A percentile compares a stretch with the other conserved stretches of the same genome.
phyloP scores from a whole-genome alignment of 2,797 vertebrate genomes.

The Corythornis leucogaster region DNA sequence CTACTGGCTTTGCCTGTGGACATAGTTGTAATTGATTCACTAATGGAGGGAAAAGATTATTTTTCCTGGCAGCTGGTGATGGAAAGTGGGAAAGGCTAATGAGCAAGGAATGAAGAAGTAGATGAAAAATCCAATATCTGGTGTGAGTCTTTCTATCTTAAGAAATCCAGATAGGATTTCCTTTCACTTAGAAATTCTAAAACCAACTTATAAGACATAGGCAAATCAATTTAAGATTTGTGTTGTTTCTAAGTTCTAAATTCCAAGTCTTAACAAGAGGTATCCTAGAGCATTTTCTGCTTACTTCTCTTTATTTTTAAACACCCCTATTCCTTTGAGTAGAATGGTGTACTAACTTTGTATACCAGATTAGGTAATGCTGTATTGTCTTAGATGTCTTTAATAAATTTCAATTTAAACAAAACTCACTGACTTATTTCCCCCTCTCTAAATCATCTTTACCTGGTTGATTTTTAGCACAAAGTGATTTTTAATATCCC shows the following conservation, averaged over 20 bases:
- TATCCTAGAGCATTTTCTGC: slow-evolving; percentile 39
- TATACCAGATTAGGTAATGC: slow-evolving; percentile 62
- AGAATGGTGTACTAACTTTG: slow-evolving; percentile 66
- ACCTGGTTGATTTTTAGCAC: slow-evolving; percentile 78
- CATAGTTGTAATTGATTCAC: background rate
- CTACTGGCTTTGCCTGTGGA: background rate
- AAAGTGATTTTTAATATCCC: slow-evolving; percentile 96
- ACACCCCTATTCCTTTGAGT: slow-evolving; percentile 49
- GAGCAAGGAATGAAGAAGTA: background rate
- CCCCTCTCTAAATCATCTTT: slow-evolving; percentile 80
- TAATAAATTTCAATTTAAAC: slow-evolving; percentile 74
- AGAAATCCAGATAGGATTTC: slow-evolving; percentile 56
- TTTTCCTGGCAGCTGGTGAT: slow-evolving; percentile 24
- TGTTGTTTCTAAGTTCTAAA: slow-evolving; percentile 7
- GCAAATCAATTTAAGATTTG: slow-evolving; percentile 13
- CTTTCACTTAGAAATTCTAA: background rate
- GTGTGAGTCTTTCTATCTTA: background rate
- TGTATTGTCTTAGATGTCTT: slow-evolving; percentile 80
- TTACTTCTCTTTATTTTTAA: slow-evolving; percentile 48
- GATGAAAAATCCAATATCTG: background rate
- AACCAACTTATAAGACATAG: background rate
- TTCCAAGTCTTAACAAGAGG: slow-evolving; percentile 29
- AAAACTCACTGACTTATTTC: slow-evolving; percentile 72
- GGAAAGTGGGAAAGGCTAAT: slow-evolving; percentile 26
- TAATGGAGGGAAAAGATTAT: background rate